phyloP scores from a whole-genome alignment of 1,140 invertebrate species.

The Hesperophylax magnus region DNA sequence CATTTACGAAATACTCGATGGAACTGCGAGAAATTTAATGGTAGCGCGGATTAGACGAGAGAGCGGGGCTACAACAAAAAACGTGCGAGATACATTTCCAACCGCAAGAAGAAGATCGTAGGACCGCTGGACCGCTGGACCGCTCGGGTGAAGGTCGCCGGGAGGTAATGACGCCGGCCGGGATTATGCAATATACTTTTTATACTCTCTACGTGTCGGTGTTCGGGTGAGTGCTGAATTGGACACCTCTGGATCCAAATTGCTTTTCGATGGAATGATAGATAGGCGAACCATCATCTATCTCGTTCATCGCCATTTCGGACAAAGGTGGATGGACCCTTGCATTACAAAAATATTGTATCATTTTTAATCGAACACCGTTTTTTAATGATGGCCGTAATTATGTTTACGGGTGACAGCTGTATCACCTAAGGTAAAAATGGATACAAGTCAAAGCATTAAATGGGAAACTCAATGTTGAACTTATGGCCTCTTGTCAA shows the following conservation, averaged over 20 bases:
- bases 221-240: slow-evolving; percentile 18
- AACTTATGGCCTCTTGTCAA: too few species aligned
- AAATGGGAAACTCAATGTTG: too few species aligned
- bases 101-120: background rate
- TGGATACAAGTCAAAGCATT: too few species aligned
- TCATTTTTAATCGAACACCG: too few species aligned
- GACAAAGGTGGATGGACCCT: too few species aligned
- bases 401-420: too few species aligned
- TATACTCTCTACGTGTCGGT: background rate
- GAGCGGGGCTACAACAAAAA: slow-evolving; percentile 22
- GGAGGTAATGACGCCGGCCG: slow-evolving; percentile 17
- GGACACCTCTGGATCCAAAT: background rate
- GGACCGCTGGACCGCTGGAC: background rate
- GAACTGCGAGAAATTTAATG: slow-evolving; percentile 19
- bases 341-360: too few species aligned
- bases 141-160: slow-evolving; percentile 21
- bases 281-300: too few species aligned
- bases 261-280: slow-evolving; percentile 11
- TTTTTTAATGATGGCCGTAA: too few species aligned
- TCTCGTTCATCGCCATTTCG: too few species aligned
- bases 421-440: too few species aligned
- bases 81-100: slow-evolving; percentile 1
- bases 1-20: slow-evolving; percentile 12
- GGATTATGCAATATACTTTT: slow-evolving; percentile 30
- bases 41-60: slow-evolving; percentile 29